A percentile compares a stretch with the other conserved stretches of the same genome.
These are phyloP conservation scores for Leptoteleia sp. DNA, from an alignment of 1,140 invertebrate species.

Conservation along the genomic window DNA sequence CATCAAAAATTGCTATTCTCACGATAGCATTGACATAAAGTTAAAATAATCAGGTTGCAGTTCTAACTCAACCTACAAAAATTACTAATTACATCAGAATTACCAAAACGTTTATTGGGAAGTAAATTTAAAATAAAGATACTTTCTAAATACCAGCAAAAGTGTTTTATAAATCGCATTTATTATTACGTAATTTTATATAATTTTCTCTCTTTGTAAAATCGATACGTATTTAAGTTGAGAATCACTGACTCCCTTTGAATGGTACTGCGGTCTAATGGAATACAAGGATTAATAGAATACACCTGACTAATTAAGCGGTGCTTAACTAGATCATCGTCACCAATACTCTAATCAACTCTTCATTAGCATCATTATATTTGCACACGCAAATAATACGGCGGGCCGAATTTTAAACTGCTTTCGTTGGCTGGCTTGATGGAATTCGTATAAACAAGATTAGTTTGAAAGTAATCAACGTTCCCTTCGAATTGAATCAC, in stretches of 20 bases:
- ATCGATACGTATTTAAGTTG: constrained; percentile 16
- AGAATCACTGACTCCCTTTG: constrained; percentile 69
- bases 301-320: constrained; percentile 79
- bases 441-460: constrained; percentile 53
- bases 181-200: no score
- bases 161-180: no score
- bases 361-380: constrained; percentile 75
- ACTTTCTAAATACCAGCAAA: no score
- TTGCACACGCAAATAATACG: constrained; percentile 73
- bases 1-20: no score
- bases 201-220: no score
- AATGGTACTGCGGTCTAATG: constrained; percentile 67
- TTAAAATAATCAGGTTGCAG: no score
- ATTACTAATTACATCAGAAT: no score
- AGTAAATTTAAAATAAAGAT: no score
- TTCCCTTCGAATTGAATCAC: constrained; percentile 30
- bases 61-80: no score
- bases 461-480: constrained; percentile 43
- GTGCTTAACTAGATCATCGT: constrained; percentile 76
- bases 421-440: constrained; percentile 19
- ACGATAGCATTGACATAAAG: no score
- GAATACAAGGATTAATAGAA: constrained; percentile 77
- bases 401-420: constrained; percentile 57
- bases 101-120: no score
- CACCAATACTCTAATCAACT: constrained; percentile 78